These are phyloP conservation scores for Phocides pigmalion DNA, from an alignment of 1,140 invertebrate species.

Conservation along the genomic window DNA sequence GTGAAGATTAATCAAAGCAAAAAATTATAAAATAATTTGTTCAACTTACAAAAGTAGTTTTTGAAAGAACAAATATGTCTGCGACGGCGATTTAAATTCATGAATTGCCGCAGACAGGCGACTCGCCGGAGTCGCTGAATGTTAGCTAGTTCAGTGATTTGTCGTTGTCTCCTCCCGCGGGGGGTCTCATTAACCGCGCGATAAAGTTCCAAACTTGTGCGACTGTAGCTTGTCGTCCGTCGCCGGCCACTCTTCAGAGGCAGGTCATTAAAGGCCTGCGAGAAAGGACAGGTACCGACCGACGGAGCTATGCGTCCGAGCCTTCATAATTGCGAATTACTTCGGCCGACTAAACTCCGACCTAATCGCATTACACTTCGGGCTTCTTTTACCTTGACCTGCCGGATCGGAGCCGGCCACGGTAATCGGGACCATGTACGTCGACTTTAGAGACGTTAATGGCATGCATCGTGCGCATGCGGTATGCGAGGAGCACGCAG, in stretches of 20 bases:
- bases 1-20: neutral
- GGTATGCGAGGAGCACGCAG: constrained; percentile 17
- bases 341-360: constrained; percentile 34
- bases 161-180: constrained; percentile 16
- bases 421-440: constrained; percentile 7
- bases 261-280: constrained; percentile 10
- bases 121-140: constrained; percentile 3
- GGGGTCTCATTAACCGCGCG: constrained; percentile 22
- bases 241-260: constrained; percentile 5
- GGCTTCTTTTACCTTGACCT: constrained; percentile 32
- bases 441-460: constrained; percentile 13
- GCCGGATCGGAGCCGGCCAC: neutral
- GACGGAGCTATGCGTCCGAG: constrained; percentile 19
- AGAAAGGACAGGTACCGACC: constrained; percentile 20
- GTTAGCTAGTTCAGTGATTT: constrained; percentile 22
- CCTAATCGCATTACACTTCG: constrained; percentile 35
- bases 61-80: neutral
- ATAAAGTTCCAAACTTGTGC: constrained; percentile 31
- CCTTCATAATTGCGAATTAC: constrained; percentile 30
- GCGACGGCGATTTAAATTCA: constrained; percentile 19
- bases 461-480: neutral
- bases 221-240: constrained; percentile 12
- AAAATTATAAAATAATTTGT: neutral
- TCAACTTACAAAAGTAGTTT: neutral
- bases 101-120: constrained; percentile 20